Evolutionary conservation across 2,113 vertebrate species (phyloP), one percentile per base, ranked within the genome.

Genomic region (Centrocercus urophasianus): DNA sequence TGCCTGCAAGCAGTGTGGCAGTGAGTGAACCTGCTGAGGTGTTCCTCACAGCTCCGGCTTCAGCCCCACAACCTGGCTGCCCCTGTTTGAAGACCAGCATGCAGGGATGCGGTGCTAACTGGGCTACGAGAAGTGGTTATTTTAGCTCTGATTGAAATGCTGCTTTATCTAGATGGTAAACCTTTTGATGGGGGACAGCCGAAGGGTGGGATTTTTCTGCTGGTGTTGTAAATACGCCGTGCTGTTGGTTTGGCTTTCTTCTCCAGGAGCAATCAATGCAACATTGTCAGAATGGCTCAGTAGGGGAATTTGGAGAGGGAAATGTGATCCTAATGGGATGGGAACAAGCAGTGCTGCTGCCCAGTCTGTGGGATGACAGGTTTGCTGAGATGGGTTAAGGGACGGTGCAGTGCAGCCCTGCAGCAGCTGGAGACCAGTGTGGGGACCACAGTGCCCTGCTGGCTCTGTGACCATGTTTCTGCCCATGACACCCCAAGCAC

Each of bases 111-210:
- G 43, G 38, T 80, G 88, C 54, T 90, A 73, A 89, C 2, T 75
- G 81, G 57, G 18, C 86, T 69, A 28, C 64, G 82, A 73, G 95
- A 80, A 42, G 4, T 1, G 43, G 28, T 69, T 90, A 43, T 86
- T 93, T 91, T 72, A 95, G 85, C 47, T 86, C 72, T 81, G 61
- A 76, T 48, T 88, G 73, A 89, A 96, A 70, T 57, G 54, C 52
- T 6, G 1, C 43, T 95, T 95, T 87, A 63, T 88, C 48, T 69
- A 6, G 24, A 30, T 77, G 80, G 52, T 40, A 91, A 89, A 72
- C 42, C 70, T 89, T 85, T 83, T 65, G 80, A 75, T 93, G n/a
- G 71, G 83, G 86, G 69, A 66, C 70, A 81, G 81, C 69, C 0
- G 0, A 83, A 85, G 76, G 64, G 83, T 86, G 21, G 60, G 40